Evolutionary conservation across 2,888 invertebrate species (phyloP), one percentile per base, ranked within the genome.

Genomic region (Leptogaster cylindrica): DNA sequence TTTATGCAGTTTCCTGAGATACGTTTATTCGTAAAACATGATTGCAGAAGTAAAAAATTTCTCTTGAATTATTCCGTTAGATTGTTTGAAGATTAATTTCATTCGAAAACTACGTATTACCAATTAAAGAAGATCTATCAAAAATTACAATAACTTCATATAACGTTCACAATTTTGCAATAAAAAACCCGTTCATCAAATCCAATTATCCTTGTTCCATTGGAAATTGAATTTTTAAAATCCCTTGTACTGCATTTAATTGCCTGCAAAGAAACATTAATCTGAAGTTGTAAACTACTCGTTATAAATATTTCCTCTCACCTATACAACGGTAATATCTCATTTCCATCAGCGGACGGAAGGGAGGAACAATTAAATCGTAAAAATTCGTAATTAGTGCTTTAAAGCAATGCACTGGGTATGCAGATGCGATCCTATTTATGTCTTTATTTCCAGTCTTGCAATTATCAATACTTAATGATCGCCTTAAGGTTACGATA

Each of bases 401-500:
- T 27, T 61, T 44, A 61, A 44, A 61, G 44, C 61, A 28, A 44
- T 20, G 16, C 44, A 20, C 14, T 27, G 27, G 18, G 27, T 44
- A 61, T 61, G 61, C 44, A 61, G 27, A 61, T 41, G 8, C 44
- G 4, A 7, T 27, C 27, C 61, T 61, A 61, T 61, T 61, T 61
- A 61, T 61, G 61, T 61, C 61, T 61, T 61, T 44, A 61, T 61
- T 61, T 44, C 61, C 44, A 61, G 44, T 2, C 61, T 44, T 61
- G 28, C 61, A 61, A 61, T 61, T 61, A 61, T 61, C 61, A 61
- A 44, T 61, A 61, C 61, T 61, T 61, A 44, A 61, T 20, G 41
- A 44, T 28, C 27, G 61, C 61, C 61, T 44, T 14, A 10, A 31
- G 61, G n/a, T n/a, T 28, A 31, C 41, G n/a, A 16, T 27, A 27